Evolutionary conservation across 2,888 invertebrate genomes (phyloP), one percentile per base, ranked within the genome.

Genomic region (Caenorhabditis sp.): DNA sequence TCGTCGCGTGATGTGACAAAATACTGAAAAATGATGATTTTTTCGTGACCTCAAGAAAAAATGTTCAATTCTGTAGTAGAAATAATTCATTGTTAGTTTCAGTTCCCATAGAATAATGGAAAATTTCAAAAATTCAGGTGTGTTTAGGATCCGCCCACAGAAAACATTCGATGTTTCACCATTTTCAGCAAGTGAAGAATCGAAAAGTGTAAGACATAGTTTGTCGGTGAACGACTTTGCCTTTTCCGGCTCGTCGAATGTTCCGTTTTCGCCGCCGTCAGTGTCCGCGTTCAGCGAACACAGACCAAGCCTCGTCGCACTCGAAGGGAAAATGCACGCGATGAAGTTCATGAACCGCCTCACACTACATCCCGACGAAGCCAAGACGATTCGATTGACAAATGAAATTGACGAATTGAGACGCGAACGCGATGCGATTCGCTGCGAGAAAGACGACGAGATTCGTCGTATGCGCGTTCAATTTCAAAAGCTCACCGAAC

Each of bases 1-100:
- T 92, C 24, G 93, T 92, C 17, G 91, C 88, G 88, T 95, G 94
- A 88, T 95, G 92, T 74, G 93, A 92, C 88, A 94, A 94, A 74
- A 99, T 95, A 88, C 90, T 91, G 84, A 58, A 83, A 79, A 19
- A 31, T 14, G 4, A 50, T n/a, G 4, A 61, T 19, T 58, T 57
- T n/a, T n/a, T n/a, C 19, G 19, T n/a, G 49, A n/a, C 19, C n/a
- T 4, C 17, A 14, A 49, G 19, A 49, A 49, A 49, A 49, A n/a
- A n/a, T n/a, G n/a, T n/a, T n/a, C n/a, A n/a, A n/a, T n/a, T n/a
- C n/a, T n/a, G n/a, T n/a, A n/a, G n/a, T n/a, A n/a, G n/a, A n/a
- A n/a, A n/a, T n/a, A n/a, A n/a, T n/a, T n/a, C n/a, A n/a, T n/a
- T n/a, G n/a, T n/a, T n/a, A n/a, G 17, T n/a, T 49, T 49, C 5